Conservation (phyloP, 2,797 vertebrate genomes). For the Xenops minutus region DNA sequence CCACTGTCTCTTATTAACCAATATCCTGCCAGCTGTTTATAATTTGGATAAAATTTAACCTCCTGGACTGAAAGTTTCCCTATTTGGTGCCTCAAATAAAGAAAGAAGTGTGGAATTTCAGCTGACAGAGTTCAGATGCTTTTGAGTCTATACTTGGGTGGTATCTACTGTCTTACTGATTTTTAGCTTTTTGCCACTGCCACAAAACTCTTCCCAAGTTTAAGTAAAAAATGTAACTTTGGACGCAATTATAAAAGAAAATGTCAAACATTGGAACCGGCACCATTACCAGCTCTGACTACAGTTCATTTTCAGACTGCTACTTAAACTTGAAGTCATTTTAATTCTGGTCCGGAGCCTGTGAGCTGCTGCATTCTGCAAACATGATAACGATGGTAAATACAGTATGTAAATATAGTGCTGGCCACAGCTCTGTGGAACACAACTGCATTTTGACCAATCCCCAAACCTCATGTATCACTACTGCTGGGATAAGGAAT, state of each 20-base stretch:
- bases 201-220: background rate
- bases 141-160: background rate
- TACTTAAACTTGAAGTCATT: background rate
- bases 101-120: background rate
- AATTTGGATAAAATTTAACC: conserved; percentile 41
- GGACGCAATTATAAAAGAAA: background rate
- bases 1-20: conserved; percentile 16
- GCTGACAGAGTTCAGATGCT: background rate
- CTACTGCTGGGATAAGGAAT: background rate
- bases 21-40: conserved; percentile 14
- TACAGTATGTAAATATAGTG: background rate
- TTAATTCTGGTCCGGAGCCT: background rate
- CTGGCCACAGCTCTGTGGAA: background rate
- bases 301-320: background rate
- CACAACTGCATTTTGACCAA: background rate
- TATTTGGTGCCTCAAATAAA: background rate
- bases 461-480: background rate
- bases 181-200: background rate
- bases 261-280: background rate
- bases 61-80: background rate
- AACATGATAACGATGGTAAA: background rate
- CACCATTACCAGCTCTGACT: background rate
- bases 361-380: background rate
- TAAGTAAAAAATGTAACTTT: background rate
- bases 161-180: background rate